Base-by-base conservation (phyloP, 2,797 vertebrate species). In the Trematomus bernacchii region DNA sequence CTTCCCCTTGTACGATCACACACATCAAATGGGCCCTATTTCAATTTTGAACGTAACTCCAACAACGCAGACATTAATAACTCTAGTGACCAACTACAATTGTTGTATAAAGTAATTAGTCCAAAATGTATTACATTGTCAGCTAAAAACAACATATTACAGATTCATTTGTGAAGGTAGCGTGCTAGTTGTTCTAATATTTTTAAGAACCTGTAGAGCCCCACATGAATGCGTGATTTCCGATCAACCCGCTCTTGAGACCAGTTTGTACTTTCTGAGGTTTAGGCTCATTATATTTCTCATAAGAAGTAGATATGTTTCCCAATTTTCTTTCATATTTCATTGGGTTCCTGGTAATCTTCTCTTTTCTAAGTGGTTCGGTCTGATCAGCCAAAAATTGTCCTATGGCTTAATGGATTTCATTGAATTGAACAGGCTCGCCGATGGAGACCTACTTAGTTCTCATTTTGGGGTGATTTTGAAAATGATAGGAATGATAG, bases 401-500 rank as follows among this genome's bases (percentile, higher is more conserved):
- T 65, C n/a, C 19, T 43, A 3, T 19, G 40, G 33, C 79, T 62
- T 83, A 78, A 80, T 83, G 11, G 53, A 79, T 59, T 76, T 73
- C 55, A 67, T 15, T 72, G 12, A 79, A 68, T 54, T 58, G 30
- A 76, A 70, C n/a, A 66, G 68, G 14, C 23, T 19, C 37, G 66
- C 65, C 76, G 55, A 84, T 62, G 66, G 47, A 75, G 55, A 74
- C 51, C 33, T 55, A 67, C 57, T 70, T 68, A 80, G 10, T 77
- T 59, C 60, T 58, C 11, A 65, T 74, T 50, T 68, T 64, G 44
- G 48, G 73, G 71, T 43, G 40, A 66, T 68, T 76, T 48, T 69
- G 54, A 62, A 64, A 66, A 50, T 58, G 52, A 68, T 23, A 40
- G 30, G 40, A 66, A 10, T 79, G 51, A 19, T 65, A 53, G 50